phyloP scores from a whole-genome alignment of 2,797 vertebrate species.

The Nyctalus aviator region DNA sequence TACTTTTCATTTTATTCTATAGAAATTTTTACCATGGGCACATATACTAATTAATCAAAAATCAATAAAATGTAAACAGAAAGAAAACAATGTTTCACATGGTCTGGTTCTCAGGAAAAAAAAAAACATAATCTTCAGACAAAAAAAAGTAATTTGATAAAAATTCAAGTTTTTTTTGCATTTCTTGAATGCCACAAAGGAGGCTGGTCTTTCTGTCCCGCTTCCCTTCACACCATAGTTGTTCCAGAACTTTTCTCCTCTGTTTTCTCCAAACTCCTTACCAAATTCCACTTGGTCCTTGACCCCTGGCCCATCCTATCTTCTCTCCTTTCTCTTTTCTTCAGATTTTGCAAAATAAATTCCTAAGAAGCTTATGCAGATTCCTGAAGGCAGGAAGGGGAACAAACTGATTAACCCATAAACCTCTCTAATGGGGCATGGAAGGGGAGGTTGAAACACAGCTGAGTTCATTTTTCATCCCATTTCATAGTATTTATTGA shows the following conservation, averaged over 20 bases:
- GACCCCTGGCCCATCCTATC: background rate
- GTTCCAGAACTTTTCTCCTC: background rate
- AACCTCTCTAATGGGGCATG: background rate
- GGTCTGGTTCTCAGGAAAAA: background rate
- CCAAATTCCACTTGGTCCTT: background rate
- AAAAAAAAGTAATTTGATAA: background rate
- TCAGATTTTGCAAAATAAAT: background rate
- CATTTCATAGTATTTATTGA: background rate
- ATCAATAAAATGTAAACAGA: conserved; percentile 52
- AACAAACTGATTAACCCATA: background rate
- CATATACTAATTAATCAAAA: conserved; percentile 16
- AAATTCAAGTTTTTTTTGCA: background rate
- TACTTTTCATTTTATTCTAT: conserved; percentile 17
- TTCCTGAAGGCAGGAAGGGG: background rate
- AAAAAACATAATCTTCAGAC: background rate
- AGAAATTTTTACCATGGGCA: background rate
- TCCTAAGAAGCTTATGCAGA: background rate
- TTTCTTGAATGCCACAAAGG: background rate
- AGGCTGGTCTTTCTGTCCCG: background rate
- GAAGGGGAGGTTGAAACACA: background rate
- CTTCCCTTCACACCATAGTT: background rate
- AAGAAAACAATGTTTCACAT: background rate
- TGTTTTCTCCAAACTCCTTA: background rate
- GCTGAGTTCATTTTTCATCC: background rate
- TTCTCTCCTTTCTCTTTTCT: background rate